These are phyloP conservation scores for Macropis europaea DNA, from an alignment of 2,888 invertebrate species.

Conservation along the genomic window DNA sequence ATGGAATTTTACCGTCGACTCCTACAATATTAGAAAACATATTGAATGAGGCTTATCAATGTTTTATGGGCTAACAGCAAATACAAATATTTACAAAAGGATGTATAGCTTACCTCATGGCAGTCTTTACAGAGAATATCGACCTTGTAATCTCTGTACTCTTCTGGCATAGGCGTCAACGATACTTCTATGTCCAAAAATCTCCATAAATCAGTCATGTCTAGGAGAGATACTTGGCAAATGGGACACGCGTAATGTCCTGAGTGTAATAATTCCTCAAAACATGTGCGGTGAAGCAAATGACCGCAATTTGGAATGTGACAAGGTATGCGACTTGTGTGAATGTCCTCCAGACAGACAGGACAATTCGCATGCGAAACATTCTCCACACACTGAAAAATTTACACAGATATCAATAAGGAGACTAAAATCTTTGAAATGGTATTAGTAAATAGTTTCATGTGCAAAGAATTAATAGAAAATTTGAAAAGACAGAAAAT, in stretches of 20 bases:
- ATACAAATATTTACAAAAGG: background rate
- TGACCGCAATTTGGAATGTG: conserved; percentile 95
- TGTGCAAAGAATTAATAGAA: background rate
- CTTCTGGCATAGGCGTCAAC: conserved; percentile 91
- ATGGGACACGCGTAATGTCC: conserved; percentile 95
- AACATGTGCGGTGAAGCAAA: conserved; percentile 91
- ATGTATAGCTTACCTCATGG: conserved; percentile 85
- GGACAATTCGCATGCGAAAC: conserved; percentile 94
- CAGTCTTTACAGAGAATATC: conserved; percentile 95
- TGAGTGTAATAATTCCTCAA: conserved; percentile 87
- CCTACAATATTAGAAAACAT: conserved; percentile 81
- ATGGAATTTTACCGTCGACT: conserved; percentile 91
- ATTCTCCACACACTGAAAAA: conserved; percentile 91
- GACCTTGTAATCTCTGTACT: conserved; percentile 89
- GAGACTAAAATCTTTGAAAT: background rate
- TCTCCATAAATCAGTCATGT: conserved; percentile 92
- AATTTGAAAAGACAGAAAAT: too few relatives aligned
- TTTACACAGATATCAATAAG: background rate
- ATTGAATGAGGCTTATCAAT: background rate
- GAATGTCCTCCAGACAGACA: conserved; percentile 94
- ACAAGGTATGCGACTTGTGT: conserved; percentile 93
- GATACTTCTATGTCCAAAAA: conserved; percentile 91
- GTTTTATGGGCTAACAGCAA: background rate
- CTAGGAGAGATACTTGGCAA: conserved; percentile 92
- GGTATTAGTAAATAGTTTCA: too few relatives aligned